Percentiles rank a stretch among this genome's conserved stretches.
Conservation (phyloP, 2,797 vertebrate species). For the Microhierax caerulescens region DNA sequence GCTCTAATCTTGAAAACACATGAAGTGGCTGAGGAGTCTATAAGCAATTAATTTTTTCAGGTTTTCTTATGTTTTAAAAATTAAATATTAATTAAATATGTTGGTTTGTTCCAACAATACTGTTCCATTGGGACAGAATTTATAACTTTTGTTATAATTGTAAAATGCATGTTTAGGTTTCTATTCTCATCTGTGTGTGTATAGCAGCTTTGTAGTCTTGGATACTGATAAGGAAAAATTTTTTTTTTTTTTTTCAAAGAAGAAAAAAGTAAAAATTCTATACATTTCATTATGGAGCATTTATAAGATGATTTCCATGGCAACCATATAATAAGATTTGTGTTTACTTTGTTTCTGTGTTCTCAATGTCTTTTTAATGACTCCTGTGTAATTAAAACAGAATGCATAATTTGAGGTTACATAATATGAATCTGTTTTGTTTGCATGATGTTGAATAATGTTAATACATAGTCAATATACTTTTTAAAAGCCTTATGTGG, state of each 20-base stretch:
- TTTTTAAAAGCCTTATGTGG: slow-evolving; percentile 6
- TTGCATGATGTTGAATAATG: slow-evolving; percentile 12
- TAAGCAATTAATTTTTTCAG: neutral
- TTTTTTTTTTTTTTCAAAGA: neutral
- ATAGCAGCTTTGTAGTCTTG: neutral
- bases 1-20: neutral
- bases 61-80: neutral
- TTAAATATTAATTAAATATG: neutral
- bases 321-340: slow-evolving; percentile 73
- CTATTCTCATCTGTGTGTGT: neutral
- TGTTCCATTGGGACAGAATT: neutral
- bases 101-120: neutral
- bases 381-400: slow-evolving; percentile 69
- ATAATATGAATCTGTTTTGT: slow-evolving; percentile 47
- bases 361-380: slow-evolving; percentile 80
- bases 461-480: slow-evolving; percentile 20
- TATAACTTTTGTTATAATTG: neutral
- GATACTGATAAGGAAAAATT: neutral
- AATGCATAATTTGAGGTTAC: slow-evolving; percentile 64
- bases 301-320: slow-evolving; percentile 74
- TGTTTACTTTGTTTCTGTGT: slow-evolving; percentile 73
- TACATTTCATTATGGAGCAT: slow-evolving; percentile 44
- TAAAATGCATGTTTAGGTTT: neutral
- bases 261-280: neutral
- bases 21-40: neutral